These are phyloP conservation scores for Enteromius unitaeniatus DNA, from an alignment of 2,797 vertebrate species.

Conservation along the genomic window DNA sequence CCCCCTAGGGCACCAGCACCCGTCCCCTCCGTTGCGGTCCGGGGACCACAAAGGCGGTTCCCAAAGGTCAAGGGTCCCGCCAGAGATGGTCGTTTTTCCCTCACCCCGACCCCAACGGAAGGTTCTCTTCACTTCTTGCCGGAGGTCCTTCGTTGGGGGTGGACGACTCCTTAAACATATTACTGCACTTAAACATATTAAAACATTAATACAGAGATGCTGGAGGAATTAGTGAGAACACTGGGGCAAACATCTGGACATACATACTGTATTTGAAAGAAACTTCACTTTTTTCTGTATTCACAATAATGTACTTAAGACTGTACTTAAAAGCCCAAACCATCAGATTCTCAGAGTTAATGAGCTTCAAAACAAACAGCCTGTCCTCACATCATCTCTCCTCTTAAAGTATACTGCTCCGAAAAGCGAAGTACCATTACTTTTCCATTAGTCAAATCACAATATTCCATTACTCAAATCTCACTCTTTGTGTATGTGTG, in stretches of 20 bases:
- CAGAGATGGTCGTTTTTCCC: too few species aligned
- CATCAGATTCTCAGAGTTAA: conserved; percentile 4
- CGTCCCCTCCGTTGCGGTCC: too few species aligned
- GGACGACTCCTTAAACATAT: too few species aligned
- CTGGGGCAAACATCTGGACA: not conserved
- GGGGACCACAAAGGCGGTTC: too few species aligned
- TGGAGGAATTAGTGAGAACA: not conserved
- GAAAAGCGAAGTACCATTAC: not conserved
- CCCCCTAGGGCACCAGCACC: too few species aligned
- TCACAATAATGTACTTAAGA: not conserved
- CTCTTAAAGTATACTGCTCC: not conserved
- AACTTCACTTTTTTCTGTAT: not conserved
- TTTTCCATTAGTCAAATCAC: conserved; percentile 17
- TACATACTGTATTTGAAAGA: not conserved
- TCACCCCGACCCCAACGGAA: too few species aligned
- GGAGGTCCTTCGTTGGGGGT: too few species aligned
- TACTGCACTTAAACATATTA: too few species aligned
- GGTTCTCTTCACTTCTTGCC: too few species aligned
- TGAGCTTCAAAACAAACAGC: conserved; percentile 5
- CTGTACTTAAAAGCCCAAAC: not conserved
- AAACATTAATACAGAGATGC: too few species aligned
- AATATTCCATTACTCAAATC: not conserved
- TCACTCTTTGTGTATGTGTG: not conserved
- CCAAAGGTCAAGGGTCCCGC: too few species aligned
- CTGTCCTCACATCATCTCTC: not conserved